These are phyloP conservation scores for Tuberolachnus salignus DNA, from an alignment of 2,888 invertebrate genomes.

Conservation along the genomic window DNA sequence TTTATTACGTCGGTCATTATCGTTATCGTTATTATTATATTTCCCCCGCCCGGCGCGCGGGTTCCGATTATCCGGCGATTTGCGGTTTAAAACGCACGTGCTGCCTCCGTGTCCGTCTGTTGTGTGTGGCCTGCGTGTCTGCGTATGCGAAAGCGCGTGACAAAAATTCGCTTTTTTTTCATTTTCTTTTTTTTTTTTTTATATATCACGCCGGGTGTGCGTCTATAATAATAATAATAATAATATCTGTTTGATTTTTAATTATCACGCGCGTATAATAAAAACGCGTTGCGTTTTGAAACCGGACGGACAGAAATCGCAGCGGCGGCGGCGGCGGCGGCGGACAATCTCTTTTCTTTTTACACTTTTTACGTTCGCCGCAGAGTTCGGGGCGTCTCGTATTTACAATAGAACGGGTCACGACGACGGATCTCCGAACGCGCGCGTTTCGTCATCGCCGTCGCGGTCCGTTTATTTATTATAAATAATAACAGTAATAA, in stretches of 20 bases:
- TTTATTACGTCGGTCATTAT: conserved; percentile 8
- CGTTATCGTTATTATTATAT: background rate
- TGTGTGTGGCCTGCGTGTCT: background rate
- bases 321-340: background rate
- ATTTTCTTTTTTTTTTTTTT: too few relatives aligned
- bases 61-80: conserved; percentile 18
- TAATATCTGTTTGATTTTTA: conserved; percentile 11
- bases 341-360: conserved; percentile 37
- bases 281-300: background rate
- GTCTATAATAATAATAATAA: background rate
- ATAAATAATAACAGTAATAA: too few relatives aligned
- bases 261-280: background rate
- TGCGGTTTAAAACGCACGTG: conserved; percentile 1
- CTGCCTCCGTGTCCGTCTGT: background rate
- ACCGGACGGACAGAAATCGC: conserved; percentile 24
- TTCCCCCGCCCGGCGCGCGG: too few relatives aligned
- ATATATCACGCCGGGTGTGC: background rate
- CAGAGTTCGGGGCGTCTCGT: background rate
- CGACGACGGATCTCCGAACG: conserved; percentile 24
- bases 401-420: conserved; percentile 28
- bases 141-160: background rate
- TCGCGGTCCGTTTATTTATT: too few relatives aligned
- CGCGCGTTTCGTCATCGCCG: conserved; percentile 9
- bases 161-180: background rate
- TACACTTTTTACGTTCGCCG: background rate